A percentile compares a stretch with the other conserved stretches of the same genome.
These are phyloP conservation scores for Dolomedes plantarius DNA, from an alignment of 2,888 invertebrate species.

Conservation along the genomic window DNA sequence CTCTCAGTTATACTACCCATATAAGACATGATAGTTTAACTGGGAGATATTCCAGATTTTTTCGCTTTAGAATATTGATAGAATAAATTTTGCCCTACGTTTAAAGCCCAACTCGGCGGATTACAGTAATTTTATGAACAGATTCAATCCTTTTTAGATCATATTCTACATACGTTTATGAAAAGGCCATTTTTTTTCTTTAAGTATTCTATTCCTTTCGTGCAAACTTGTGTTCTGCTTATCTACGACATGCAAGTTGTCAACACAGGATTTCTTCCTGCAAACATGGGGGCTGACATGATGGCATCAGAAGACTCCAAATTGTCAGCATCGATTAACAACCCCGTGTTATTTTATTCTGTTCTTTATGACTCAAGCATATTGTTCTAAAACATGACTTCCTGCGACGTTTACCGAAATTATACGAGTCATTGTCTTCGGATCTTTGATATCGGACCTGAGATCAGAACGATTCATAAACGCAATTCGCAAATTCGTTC, in stretches of 20 bases:
- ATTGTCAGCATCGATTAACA: not conserved
- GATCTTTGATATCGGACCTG: not conserved
- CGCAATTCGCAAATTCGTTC: not conserved
- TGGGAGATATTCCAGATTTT: no score
- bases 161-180: no score
- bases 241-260: not conserved
- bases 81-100: no score
- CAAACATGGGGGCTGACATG: not conserved
- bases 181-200: no score
- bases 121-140: no score
- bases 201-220: no score
- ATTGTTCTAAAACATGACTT: conserved; percentile 7
- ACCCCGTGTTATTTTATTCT: conserved; percentile 4
- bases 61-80: no score
- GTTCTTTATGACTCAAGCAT: not conserved
- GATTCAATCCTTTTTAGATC: no score
- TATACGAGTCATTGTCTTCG: conserved; percentile 11
- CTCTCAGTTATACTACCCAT: no score
- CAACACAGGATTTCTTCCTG: not conserved
- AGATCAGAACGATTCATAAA: conserved; percentile 5
- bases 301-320: not conserved
- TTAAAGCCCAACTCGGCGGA: no score
- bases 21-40: no score
- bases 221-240: no score
- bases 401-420: conserved; percentile 18